Base-by-base conservation (phyloP, 2,888 invertebrate species). In the Tinea semifulvella region DNA sequence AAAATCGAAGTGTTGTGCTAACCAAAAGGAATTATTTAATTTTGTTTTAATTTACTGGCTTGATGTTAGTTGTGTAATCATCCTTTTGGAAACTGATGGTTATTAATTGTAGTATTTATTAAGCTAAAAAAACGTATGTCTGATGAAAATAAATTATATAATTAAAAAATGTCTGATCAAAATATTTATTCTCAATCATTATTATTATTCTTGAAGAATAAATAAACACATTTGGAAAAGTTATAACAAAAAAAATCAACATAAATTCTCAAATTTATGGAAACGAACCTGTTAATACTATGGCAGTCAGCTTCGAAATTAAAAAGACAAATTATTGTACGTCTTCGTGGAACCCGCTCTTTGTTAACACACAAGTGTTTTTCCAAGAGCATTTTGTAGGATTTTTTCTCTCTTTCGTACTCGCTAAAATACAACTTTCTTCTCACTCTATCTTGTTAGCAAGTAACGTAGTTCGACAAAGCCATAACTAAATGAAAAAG, bases 241-340 rank as follows among this genome's bases (percentile, higher is more conserved):
- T 13, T 31, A 31, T 31, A 31, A 22, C 22, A 22, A 22, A 22
- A 22, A 22, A 7, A n/a, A n/a, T n/a, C n/a, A 22, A 2, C 3
- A 13, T 31, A 31, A 31, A 31, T 72, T 75, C 46, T 68, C 68
- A 77, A 72, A 73, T 71, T 74, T 65, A 74, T 70, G 18, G 18
- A 36, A 36, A 4, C 7, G 10, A 18, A 18, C 36, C 36, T 18
- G 18, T 36, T 18, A 36, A 36, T 36, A 36, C 17, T 36, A 36
- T 14, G 18, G 64, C 73, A 75, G 75, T 75, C 74, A 70, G 70
- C 66, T 65, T 73, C 77, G 74, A 80, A 79, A 79, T 80, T 79
- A 79, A 80, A 80, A 80, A 77, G 79, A 79, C 79, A 80, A 80
- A 79, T 80, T 80, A 80, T 80, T 75, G 75, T 67, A 76, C 74